Conservation (phyloP, 1,140 invertebrate species). For the Paraescarpia echinospica region DNA sequence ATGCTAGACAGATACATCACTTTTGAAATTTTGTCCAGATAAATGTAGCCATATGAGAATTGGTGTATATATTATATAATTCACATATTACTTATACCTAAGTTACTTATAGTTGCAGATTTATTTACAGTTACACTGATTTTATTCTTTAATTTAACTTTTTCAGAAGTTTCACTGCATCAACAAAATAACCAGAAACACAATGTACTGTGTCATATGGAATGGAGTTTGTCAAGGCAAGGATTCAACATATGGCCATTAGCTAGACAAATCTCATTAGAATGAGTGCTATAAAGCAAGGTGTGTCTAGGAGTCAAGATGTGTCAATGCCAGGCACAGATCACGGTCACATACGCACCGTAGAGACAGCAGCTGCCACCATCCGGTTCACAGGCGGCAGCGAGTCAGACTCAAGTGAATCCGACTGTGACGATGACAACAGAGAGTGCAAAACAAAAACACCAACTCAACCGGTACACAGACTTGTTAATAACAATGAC, state of each 20-base stretch:
- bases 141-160: neutral
- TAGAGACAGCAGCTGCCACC: conserved; percentile 13
- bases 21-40: too few relatives aligned
- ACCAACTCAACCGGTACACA: neutral
- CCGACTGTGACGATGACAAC: neutral
- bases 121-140: neutral
- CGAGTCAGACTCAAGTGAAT: neutral
- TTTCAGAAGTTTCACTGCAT: neutral
- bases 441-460: neutral
- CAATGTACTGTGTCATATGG: neutral
- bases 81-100: too few relatives aligned
- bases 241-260: neutral
- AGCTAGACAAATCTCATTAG: neutral
- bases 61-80: too few relatives aligned
- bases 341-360: neutral
- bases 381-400: conserved; percentile 14
- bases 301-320: neutral
- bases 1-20: too few relatives aligned
- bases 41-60: too few relatives aligned
- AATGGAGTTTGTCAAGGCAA: neutral
- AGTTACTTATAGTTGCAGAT: too few relatives aligned
- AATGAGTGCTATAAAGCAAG: neutral
- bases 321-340: neutral
- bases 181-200: neutral
- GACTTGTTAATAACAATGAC: neutral